Conservation (phyloP, 2,113 vertebrate genomes). For the Epinephelus lanceolatus region DNA sequence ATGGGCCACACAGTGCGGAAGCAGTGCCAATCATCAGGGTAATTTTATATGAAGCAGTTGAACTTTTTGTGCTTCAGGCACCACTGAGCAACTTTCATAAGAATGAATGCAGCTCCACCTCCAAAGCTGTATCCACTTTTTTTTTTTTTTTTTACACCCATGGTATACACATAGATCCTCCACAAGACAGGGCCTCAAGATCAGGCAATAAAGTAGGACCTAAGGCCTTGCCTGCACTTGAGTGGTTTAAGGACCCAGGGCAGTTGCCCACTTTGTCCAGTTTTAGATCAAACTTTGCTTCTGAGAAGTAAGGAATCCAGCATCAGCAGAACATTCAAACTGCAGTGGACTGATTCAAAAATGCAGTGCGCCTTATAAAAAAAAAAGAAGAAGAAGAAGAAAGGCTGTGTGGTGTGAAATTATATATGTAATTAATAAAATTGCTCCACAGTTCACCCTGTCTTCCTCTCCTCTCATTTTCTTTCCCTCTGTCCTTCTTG, state of each 20-base stretch:
- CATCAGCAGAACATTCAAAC: neutral
- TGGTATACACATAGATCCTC: neutral
- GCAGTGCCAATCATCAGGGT: no score
- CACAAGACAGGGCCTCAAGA: neutral
- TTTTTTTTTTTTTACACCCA: no score
- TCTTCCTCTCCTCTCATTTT: neutral
- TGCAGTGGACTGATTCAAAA: neutral
- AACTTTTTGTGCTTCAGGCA: no score
- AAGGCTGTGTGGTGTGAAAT: neutral
- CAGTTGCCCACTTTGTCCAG: neutral
- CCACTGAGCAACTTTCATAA: no score
- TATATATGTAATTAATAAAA: neutral
- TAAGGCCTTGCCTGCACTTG: neutral
- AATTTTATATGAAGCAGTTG: no score
- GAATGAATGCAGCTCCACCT: no score
- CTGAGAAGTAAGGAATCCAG: neutral
- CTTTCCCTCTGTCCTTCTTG: conserved; percentile 1
- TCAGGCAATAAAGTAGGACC: neutral
- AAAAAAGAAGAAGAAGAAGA: no score
- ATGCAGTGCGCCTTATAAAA: neutral
- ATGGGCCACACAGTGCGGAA: no score
- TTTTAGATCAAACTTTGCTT: neutral
- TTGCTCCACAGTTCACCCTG: neutral
- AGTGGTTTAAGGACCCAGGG: neutral
- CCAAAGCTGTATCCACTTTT: no score